Evolutionary conservation across 2,113 vertebrate species (phyloP).

Genomic region (Ifrita kowaldi): DNA sequence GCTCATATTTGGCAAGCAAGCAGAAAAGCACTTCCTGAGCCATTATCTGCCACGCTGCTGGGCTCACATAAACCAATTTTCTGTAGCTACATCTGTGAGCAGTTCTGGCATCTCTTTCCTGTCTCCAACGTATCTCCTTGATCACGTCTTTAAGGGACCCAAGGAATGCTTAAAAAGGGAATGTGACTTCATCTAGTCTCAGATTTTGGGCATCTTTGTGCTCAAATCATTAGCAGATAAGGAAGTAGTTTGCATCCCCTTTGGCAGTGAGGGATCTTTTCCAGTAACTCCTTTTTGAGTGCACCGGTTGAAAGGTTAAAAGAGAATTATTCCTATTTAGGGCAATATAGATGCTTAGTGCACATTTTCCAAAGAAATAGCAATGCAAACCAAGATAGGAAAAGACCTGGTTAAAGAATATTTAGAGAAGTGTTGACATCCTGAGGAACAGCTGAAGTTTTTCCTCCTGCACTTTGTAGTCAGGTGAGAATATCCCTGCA

Average conservation of each 20-base stretch:
- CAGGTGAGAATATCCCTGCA: not conserved
- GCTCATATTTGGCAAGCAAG: not conserved
- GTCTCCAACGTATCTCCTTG: not conserved
- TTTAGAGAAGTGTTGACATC: not conserved
- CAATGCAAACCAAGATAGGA: not conserved
- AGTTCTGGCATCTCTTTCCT: not conserved
- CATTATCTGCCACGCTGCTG: not conserved
- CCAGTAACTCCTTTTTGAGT: not conserved
- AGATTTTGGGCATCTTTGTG: not conserved
- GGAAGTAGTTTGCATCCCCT: not conserved
- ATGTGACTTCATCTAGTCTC: not conserved
- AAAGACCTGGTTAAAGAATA: not conserved
- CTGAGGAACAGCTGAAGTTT: not conserved
- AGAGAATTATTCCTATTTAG: not conserved
- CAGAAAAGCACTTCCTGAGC: not conserved
- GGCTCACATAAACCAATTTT: not conserved
- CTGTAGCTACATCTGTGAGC: not conserved
- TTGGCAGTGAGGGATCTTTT: not conserved
- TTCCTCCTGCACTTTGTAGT: not conserved
- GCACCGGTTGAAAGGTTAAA: not conserved
- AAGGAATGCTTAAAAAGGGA: not conserved
- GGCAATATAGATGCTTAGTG: not conserved
- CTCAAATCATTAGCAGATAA: not conserved
- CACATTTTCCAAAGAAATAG: not conserved
- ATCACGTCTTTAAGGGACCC: not conserved